Evolutionary conservation across 1,140 invertebrate species (phyloP), one percentile per base, ranked within the genome.

Genomic region (Drosophila arizonae): DNA sequence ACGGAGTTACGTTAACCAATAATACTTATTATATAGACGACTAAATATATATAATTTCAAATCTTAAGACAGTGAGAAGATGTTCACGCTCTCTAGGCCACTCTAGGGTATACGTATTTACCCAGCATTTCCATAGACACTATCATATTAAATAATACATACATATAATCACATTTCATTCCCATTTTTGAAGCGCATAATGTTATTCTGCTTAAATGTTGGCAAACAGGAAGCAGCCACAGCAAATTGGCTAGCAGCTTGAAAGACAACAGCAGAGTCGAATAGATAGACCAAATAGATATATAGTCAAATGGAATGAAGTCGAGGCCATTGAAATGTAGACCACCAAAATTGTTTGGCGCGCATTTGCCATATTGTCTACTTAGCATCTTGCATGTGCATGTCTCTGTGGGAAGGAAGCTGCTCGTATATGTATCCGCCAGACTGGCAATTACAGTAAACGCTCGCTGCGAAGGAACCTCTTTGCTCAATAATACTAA

Each of bases 391-490:
- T 51, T 48, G 36, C 36, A 63, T 50, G 64, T 17, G 10, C n/a
- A 21, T 17, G 21, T 46, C n/a, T 17, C 17, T 13, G 11, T 46
- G 43, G 15, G 1, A 24, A 50, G 24, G 24, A 6, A 24, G 24
- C 21, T 26, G 48, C 48, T 11, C 4, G 28, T 41, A 8, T 50
- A 24, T 56, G 17, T 41, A 45, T 24, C 36, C 36, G 36, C 36
- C 36, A 69, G 26, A 63, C 26, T 39, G 36, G 24, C 33, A 51
- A 77, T 85, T 85, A 82, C 43, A 46, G 43, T 46, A 46, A 17
- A 17, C 9, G 15, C 43, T 17, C 43, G 43, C 43, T 46, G 5
- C 5, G 8, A 36, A 30, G 28, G 28, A 30, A 30, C 0, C 33
- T 36, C 21, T 24, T 2, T 24, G 21, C 21, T 36, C 33, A 36